Conservation (phyloP, 2,888 invertebrate species). For the Himalopsyche kuldschensis region DNA sequence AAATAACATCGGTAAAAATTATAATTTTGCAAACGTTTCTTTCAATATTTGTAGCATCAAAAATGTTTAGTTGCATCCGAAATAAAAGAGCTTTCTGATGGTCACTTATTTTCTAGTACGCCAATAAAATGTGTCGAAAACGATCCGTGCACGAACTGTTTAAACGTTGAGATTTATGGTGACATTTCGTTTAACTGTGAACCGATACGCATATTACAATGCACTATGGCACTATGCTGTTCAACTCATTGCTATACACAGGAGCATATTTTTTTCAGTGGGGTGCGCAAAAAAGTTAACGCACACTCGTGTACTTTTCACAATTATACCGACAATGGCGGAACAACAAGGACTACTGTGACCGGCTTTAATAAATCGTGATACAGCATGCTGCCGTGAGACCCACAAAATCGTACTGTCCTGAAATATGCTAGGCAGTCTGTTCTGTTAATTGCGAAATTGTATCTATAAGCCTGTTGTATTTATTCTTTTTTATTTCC, state of each 20-base stretch:
- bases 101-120: neutral
- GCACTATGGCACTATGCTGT: neutral
- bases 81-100: neutral
- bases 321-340: neutral
- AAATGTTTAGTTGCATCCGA: neutral
- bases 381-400: constrained; percentile 6
- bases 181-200: neutral
- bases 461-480: neutral
- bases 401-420: neutral
- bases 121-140: neutral
- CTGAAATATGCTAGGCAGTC: neutral
- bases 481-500: neutral
- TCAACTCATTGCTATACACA: neutral
- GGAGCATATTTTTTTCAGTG: constrained; percentile 7
- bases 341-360: neutral
- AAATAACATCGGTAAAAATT: too few species aligned
- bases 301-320: neutral
- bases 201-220: neutral
- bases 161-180: neutral
- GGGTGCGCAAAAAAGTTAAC: constrained; percentile 7
- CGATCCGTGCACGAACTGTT: neutral
- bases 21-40: too few species aligned
- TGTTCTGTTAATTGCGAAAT: neutral
- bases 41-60: too few species aligned
- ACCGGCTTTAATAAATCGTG: constrained; percentile 2